Evolutionary conservation across 2,113 vertebrate species (phyloP).

Genomic region (Pollimyrus isidori): DNA sequence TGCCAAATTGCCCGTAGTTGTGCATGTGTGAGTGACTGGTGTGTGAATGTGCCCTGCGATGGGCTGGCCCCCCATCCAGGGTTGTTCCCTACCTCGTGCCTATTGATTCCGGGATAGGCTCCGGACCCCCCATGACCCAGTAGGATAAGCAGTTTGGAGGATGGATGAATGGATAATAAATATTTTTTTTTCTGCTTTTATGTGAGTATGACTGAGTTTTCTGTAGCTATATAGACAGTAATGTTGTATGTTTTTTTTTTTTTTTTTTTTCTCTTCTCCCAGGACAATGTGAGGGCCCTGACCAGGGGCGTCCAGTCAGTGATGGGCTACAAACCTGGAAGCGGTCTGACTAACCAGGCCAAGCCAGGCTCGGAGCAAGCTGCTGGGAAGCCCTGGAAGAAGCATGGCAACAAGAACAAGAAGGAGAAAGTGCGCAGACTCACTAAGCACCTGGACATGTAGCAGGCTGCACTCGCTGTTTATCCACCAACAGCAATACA

Average conservation of each 20-base stretch:
- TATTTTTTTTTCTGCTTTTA: neutral
- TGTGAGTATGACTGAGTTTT: neutral
- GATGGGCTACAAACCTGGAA: slow-evolving; percentile 79
- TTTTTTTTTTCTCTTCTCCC: slow-evolving; percentile 20
- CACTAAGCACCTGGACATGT: slow-evolving; percentile 84
- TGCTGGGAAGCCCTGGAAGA: slow-evolving; percentile 88
- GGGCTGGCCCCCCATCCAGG: too few relatives aligned
- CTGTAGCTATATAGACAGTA: neutral
- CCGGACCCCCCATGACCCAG: too few relatives aligned
- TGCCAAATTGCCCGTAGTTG: too few relatives aligned
- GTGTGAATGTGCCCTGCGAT: too few relatives aligned
- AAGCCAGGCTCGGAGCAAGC: slow-evolving; percentile 30
- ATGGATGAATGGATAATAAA: too few relatives aligned
- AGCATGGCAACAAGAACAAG: slow-evolving; percentile 88
- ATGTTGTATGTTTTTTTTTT: too few relatives aligned
- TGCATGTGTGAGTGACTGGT: too few relatives aligned
- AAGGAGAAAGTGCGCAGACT: slow-evolving; percentile 88
- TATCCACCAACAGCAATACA: neutral
- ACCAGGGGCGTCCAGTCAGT: slow-evolving; percentile 76
- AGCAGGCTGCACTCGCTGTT: slow-evolving; percentile 26
- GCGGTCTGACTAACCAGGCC: slow-evolving; percentile 41
- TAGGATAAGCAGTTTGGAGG: too few relatives aligned
- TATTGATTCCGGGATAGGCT: too few relatives aligned
- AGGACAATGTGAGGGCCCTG: slow-evolving; percentile 86
- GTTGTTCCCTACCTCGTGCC: too few relatives aligned